Evolutionary conservation across 2,888 invertebrate species (phyloP), one percentile per base, ranked within the genome.

Genomic region (Tipula confusa): DNA sequence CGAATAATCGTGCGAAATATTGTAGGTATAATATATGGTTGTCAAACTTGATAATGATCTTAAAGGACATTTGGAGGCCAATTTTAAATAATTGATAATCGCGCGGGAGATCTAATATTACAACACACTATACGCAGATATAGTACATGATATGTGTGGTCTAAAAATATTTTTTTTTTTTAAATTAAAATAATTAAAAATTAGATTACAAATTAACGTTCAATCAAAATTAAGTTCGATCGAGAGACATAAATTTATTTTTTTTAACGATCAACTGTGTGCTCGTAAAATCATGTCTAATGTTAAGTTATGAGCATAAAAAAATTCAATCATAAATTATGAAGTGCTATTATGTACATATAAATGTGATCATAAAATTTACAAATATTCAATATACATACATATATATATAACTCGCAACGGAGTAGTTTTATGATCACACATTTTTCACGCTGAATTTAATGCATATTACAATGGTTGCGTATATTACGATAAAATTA

Each of bases 371-470:
- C 11, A 24, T 64, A 64, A 64, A 64, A 64, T 64, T 64, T 64
- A 64, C 64, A 64, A 64, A 64, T 64, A 64, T 64, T 3, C 24
- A 64, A n/a, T n/a, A n/a, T n/a, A n/a, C n/a, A n/a, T n/a, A n/a
- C n/a, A n/a, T n/a, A n/a, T n/a, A n/a, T n/a, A n/a, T n/a, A n/a
- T n/a, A n/a, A 64, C 11, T 38, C 24, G 6, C 24, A 64, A n/a
- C n/a, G 3, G 15, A 0, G 36, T 3, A 43, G 2, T n/a, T 64
- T 64, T 9, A 24, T 24, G 18, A 24, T 64, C 64, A 24, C 11
- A 64, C 9, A 64, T 64, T 64, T 64, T 64, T 64, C 64, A 64
- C 64, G 64, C 64, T 64, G 64, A 64, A 64, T 64, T 64, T 64
- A 64, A 64, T 64, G 24, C 64, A 18, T 64, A 13, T 64, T 24